These are phyloP conservation scores for Gallirallus australis DNA, from an alignment of 2,797 vertebrate genomes.

Conservation along the genomic window DNA sequence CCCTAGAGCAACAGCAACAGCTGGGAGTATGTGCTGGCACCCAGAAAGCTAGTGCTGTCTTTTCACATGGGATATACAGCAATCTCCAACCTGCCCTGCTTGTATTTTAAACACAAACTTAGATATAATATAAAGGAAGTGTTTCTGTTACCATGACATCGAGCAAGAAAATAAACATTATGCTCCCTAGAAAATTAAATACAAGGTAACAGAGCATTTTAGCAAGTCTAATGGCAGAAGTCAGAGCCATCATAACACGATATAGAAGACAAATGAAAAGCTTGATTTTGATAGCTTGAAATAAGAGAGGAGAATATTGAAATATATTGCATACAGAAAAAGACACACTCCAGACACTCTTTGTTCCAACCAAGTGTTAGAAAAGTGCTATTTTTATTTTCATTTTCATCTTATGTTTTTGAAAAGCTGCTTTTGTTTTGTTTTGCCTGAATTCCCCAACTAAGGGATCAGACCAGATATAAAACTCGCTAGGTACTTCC, in stretches of 20 bases:
- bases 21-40: slow-evolving; percentile 58
- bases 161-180: slow-evolving; percentile 60
- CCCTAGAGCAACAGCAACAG: slow-evolving; percentile 60
- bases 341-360: not conserved
- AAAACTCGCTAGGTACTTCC: not conserved
- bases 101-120: slow-evolving; percentile 55
- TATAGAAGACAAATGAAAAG: not conserved
- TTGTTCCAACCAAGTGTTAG: not conserved
- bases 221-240: slow-evolving; percentile 62
- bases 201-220: slow-evolving; percentile 44
- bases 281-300: not conserved
- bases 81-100: slow-evolving; percentile 47
- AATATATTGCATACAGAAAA: not conserved
- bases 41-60: slow-evolving; percentile 61
- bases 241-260: not conserved
- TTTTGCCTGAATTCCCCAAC: not conserved
- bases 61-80: slow-evolving; percentile 54
- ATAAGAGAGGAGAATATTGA: not conserved
- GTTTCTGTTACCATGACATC: slow-evolving; percentile 72
- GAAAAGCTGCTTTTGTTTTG: not conserved
- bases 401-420: not conserved
- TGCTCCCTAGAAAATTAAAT: slow-evolving; percentile 22
- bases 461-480: not conserved
- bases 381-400: not conserved
- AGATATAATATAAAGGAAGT: slow-evolving; percentile 26